phyloP scores from a whole-genome alignment of 2,888 invertebrate species.

The Epirrita christyi region DNA sequence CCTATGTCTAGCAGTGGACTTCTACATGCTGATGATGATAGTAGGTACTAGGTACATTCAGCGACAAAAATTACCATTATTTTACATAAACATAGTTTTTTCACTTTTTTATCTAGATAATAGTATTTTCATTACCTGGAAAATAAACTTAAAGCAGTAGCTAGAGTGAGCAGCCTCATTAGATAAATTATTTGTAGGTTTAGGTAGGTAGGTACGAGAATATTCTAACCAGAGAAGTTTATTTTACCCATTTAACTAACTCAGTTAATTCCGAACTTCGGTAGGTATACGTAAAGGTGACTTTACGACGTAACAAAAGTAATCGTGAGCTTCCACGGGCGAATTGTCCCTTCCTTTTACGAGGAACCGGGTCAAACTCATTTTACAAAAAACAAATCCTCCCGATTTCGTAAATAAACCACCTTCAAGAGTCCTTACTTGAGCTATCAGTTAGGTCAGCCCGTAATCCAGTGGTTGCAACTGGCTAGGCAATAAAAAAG shows the following conservation, averaged over 20 bases:
- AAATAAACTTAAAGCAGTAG: too few species aligned
- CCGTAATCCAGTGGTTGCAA: conserved; percentile 74
- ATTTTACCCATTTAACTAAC: conserved; percentile 34
- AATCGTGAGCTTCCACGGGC: conserved; percentile 38
- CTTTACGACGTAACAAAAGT: conserved; percentile 45
- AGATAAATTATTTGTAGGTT: not conserved
- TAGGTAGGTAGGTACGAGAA: not conserved
- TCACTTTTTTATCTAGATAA: too few species aligned
- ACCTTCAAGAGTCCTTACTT: conserved; percentile 60
- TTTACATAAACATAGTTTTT: too few species aligned
- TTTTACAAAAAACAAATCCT: conserved; percentile 41
- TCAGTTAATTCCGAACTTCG: conserved; percentile 39
- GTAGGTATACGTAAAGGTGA: conserved; percentile 41
- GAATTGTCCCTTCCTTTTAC: conserved; percentile 40
- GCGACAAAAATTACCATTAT: too few species aligned
- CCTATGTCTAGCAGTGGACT: too few species aligned
- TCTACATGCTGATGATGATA: too few species aligned
- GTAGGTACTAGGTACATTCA: too few species aligned
- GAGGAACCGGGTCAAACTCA: conserved; percentile 41
- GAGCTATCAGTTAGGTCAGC: conserved; percentile 67
- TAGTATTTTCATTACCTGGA: too few species aligned
- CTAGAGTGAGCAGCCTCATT: not conserved
- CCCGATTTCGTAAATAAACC: conserved; percentile 60
- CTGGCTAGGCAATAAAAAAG: conserved; percentile 82
- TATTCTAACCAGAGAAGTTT: conserved; percentile 14